Percentiles rank a stretch among this genome's conserved stretches.
Evolutionary conservation across 53 echinoderm and acorn worm genomes (phyloP).

Genomic region (Paracentrotus lividus): DNA sequence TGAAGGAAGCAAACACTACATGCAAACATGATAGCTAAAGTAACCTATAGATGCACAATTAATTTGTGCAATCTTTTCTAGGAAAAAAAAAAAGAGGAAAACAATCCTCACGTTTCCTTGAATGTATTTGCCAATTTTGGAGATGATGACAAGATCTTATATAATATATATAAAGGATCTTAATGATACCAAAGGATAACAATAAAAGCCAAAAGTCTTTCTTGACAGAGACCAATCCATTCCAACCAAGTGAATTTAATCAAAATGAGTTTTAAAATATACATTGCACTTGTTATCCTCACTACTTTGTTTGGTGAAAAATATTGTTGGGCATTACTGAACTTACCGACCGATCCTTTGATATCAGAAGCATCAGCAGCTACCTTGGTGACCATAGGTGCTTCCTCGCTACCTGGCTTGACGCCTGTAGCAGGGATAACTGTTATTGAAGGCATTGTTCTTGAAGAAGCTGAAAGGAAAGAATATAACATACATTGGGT

Average conservation of each 20-base stretch:
- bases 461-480: conserved; percentile 40
- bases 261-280: neutral
- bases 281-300: neutral
- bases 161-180: too few relatives aligned
- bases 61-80: too few relatives aligned
- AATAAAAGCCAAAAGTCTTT: too few relatives aligned
- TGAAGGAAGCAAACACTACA: neutral
- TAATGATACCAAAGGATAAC: too few relatives aligned
- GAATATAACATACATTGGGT: neutral
- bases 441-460: conserved; percentile 57
- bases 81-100: too few relatives aligned
- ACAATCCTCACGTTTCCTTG: too few relatives aligned
- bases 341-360: conserved; percentile 46
- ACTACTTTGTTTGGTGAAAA: neutral
- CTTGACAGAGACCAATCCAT: neutral
- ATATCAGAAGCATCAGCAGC: conserved; percentile 43
- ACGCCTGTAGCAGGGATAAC: conserved; percentile 55
- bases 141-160: too few relatives aligned
- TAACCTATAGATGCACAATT: too few relatives aligned
- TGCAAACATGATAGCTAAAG: neutral
- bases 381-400: conserved; percentile 54
- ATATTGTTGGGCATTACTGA: neutral
- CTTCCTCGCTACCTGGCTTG: conserved; percentile 46
- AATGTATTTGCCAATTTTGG: too few relatives aligned
- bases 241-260: neutral